These are phyloP conservation scores for Anguilla obscura DNA, from an alignment of 2,797 vertebrate genomes.

Conservation along the genomic window DNA sequence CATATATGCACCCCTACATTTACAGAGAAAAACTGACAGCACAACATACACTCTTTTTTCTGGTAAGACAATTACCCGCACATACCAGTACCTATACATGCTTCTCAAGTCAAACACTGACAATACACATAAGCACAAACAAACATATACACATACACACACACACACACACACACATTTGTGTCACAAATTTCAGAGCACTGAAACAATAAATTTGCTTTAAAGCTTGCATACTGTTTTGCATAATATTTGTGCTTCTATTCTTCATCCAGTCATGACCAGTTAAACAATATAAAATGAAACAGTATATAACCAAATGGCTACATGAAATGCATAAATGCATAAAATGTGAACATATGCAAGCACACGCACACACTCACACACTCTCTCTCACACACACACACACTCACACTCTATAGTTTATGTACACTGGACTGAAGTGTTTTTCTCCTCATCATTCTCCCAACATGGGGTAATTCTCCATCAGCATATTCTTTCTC, in stretches of 20 bases:
- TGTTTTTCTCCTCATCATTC: constrained; percentile 15
- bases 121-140: not conserved
- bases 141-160: not conserved
- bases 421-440: not conserved
- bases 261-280: not conserved
- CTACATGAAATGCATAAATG: constrained; percentile 11
- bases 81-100: too few species aligned
- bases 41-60: not conserved
- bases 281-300: not conserved
- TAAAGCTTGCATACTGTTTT: constrained; percentile 34
- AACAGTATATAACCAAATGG: constrained; percentile 15
- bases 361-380: not conserved
- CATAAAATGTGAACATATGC: not conserved
- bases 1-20: not conserved
- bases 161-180: not conserved
- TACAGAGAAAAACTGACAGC: not conserved
- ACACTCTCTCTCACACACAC: not conserved
- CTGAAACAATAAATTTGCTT: constrained; percentile 5
- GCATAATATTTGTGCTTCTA: not conserved
- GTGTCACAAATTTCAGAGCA: not conserved
- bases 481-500: constrained; percentile 11
- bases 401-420: not conserved
- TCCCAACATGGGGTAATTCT: not conserved
- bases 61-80: too few species aligned
- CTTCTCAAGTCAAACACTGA: not conserved